phyloP scores from a whole-genome alignment of 1,140 invertebrate genomes.

The Gonatopus flavifemur region DNA sequence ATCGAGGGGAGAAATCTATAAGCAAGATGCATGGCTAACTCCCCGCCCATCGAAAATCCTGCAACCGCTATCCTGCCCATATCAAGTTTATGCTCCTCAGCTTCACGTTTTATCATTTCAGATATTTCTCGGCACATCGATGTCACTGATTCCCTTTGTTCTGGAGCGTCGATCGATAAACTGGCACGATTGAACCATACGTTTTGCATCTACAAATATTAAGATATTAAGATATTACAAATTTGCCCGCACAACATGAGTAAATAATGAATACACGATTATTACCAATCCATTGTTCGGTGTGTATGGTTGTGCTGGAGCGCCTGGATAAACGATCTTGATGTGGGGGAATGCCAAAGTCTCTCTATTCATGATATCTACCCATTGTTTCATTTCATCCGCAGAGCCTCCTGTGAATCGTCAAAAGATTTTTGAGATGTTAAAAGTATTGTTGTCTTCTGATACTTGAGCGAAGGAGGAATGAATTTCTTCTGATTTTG shows the following conservation, averaged over 20 bases:
- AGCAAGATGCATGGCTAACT: conserved; percentile 67
- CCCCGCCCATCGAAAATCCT: conserved; percentile 79
- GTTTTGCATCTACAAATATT: conserved; percentile 54
- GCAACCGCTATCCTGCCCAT: conserved; percentile 68
- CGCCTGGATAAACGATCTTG: conserved; percentile 71
- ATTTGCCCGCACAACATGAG: neutral
- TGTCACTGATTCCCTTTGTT: conserved; percentile 64
- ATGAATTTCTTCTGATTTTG: neutral
- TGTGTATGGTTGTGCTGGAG: conserved; percentile 69
- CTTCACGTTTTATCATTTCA: conserved; percentile 66
- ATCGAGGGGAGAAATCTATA: conserved; percentile 64
- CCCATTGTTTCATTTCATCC: conserved; percentile 64
- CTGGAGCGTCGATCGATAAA: conserved; percentile 62
- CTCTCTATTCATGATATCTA: conserved; percentile 62
- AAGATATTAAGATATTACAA: conserved; percentile 8
- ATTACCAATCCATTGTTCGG: conserved; percentile 63
- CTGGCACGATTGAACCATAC: conserved; percentile 73
- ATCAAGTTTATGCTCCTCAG: conserved; percentile 64
- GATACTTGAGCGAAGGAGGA: neutral
- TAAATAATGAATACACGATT: neutral
- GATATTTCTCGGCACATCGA: conserved; percentile 61
- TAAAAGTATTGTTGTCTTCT: conserved; percentile 5
- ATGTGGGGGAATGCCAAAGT: conserved; percentile 69
- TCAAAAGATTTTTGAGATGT: too few species aligned
- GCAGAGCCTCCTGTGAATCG: conserved; percentile 68